Base-by-base conservation (phyloP, 2,797 vertebrate genomes). In the Huso huso region DNA sequence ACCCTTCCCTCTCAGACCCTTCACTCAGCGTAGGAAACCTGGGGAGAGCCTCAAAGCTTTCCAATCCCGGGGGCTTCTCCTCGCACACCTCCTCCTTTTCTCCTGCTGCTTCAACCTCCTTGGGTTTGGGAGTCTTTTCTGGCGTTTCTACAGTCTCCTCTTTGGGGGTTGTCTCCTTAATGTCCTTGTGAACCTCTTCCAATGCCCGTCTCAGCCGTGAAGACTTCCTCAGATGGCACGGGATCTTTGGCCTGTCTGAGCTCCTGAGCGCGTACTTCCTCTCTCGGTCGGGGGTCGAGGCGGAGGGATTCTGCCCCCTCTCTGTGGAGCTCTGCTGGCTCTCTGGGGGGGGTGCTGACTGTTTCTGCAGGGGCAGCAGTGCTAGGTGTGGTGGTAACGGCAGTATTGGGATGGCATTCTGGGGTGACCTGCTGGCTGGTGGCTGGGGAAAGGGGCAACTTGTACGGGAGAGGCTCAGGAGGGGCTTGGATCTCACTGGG, bases 231-330 rank as follows among this genome's bases (percentile, higher is more conserved):
- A 95, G 89, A 73, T 95, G 92, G 78, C 94, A 95, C 61, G 95
- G 90, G 71, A 97, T 95, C 76, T 95, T 95, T 78, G 95, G 94
- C 73, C 95, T 94, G 66, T 96, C 95, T 12, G 93, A 95, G 82
- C 95, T 94, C 73, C 96, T 90, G 71, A 97, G 88, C 60, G 94
- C 93, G 11, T 96, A 96, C 81, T 97, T 97, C 79, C 93, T 93
- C 81, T 95, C 94, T 68, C 90, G 90, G 74, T 97, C 94, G 0
- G 83, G 83, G 1, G 83, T 86, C 0, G 74, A 79, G 0, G 66
- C 73, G 10, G 18, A 37, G 6, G 61, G 48, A 62, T 37, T 62
- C 18, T 37, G 13, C 9, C 48, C 8, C 7, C 9, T 10, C 18
- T 10, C 11, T 8, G 48, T n/a, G 8, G 18, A 18, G 13, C 37